These are phyloP conservation scores for Phalacrocorax aristotelis DNA, from an alignment of 2,113 vertebrate genomes.

Conservation along the genomic window DNA sequence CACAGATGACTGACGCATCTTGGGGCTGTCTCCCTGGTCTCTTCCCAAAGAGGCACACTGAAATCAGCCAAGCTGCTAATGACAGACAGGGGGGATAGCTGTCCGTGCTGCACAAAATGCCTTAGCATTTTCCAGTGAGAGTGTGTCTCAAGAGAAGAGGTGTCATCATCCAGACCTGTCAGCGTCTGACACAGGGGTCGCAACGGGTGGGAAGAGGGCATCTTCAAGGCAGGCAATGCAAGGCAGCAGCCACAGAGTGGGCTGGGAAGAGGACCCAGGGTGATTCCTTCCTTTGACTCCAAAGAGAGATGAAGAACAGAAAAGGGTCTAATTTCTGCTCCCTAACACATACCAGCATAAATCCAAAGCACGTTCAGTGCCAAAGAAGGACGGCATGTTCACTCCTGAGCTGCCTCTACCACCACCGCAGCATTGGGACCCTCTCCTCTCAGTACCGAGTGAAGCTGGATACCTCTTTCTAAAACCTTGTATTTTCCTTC, in stretches of 20 bases:
- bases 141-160: not conserved
- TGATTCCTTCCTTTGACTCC: not conserved
- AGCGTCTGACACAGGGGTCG: not conserved
- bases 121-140: not conserved
- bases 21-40: not conserved
- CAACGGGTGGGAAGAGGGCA: not conserved
- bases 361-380: not conserved
- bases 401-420: not conserved
- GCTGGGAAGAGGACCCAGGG: not conserved
- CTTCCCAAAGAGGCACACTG: not conserved
- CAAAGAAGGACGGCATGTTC: not conserved
- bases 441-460: not conserved
- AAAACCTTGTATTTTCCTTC: not conserved
- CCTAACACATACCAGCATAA: not conserved
- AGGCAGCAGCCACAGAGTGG: not conserved
- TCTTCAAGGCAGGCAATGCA: not conserved
- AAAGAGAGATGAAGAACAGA: not conserved
- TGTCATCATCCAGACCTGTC: not conserved
- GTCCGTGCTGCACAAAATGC: not conserved
- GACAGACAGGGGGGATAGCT: not conserved
- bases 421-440: rapidly evolving
- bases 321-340: not conserved
- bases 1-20: not conserved
- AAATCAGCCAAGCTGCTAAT: not conserved
- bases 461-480: not conserved